phyloP scores from a whole-genome alignment of 2,113 vertebrate genomes.

The Centropus bengalensis region DNA sequence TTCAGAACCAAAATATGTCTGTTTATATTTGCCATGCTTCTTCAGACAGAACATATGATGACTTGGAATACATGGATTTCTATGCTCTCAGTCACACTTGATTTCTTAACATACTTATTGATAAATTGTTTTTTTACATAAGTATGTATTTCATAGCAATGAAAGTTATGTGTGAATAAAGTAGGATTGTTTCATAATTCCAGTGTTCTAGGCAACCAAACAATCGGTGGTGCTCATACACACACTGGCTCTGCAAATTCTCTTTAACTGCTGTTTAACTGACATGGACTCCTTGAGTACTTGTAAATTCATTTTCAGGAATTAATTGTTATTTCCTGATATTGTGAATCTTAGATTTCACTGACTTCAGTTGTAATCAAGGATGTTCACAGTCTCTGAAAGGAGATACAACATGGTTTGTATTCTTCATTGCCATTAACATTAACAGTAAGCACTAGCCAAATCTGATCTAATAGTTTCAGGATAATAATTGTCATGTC shows the following conservation, averaged over 20 bases:
- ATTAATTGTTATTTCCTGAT: background rate
- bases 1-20: background rate
- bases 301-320: background rate
- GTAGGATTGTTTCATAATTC: background rate
- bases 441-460: background rate
- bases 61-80: background rate
- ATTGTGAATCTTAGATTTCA: background rate
- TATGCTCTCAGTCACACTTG: background rate
- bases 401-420: background rate
- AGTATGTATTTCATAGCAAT: background rate
- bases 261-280: background rate
- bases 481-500: background rate
- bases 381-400: background rate
- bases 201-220: background rate
- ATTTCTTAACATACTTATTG: background rate
- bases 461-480: background rate
- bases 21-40: background rate
- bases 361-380: background rate
- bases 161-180: background rate
- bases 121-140: background rate
- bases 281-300: fast-evolving
- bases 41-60: background rate
- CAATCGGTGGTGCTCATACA: background rate
- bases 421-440: background rate
- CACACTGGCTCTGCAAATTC: background rate